Evolutionary conservation across 1,140 invertebrate genomes (phyloP).

Genomic region (Druon quercuslanigerum): DNA sequence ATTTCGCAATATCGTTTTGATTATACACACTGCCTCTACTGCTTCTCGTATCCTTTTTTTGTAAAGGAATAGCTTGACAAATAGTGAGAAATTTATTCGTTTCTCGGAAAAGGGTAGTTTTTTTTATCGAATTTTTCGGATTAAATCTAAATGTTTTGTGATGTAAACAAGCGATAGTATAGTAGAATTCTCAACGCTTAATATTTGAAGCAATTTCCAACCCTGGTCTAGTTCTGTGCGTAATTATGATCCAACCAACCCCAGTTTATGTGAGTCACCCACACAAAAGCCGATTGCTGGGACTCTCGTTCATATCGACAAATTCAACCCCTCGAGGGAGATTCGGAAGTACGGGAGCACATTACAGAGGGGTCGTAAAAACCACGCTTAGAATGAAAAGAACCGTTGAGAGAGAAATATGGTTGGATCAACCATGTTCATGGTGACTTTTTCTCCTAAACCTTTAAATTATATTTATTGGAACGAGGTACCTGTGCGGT

Average conservation of each 20-base stretch:
- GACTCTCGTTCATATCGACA: slow-evolving; percentile 17
- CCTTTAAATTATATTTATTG: slow-evolving; percentile 24
- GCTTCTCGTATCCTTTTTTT: no score
- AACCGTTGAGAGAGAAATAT: slow-evolving; percentile 16
- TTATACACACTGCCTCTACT: no score
- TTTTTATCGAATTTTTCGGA: no score
- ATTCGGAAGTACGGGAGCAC: slow-evolving; percentile 16
- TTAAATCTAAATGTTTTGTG: slow-evolving; percentile 20
- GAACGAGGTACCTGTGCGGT: slow-evolving; percentile 18
- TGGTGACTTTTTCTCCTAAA: slow-evolving; percentile 10
- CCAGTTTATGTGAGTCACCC: slow-evolving; percentile 20
- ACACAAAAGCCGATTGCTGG: slow-evolving; percentile 1
- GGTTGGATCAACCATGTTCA: slow-evolving; percentile 10
- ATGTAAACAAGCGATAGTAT: slow-evolving; percentile 14
- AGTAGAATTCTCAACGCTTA: not conserved
- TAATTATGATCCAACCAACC: slow-evolving; percentile 16
- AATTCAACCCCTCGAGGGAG: slow-evolving; percentile 23
- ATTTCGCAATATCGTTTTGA: no score
- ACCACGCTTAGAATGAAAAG: slow-evolving; percentile 11
- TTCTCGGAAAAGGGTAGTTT: not conserved
- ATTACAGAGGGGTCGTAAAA: slow-evolving; percentile 23
- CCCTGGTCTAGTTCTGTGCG: slow-evolving; percentile 18
- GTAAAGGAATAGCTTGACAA: no score
- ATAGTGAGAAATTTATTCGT: no score
- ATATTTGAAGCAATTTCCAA: slow-evolving; percentile 23